A percentile compares a stretch with the other conserved stretches of the same genome.
These are phyloP conservation scores for Actinernus sp. DNA, from an alignment of 92 coral and sea anemone species.

Conservation along the genomic window DNA sequence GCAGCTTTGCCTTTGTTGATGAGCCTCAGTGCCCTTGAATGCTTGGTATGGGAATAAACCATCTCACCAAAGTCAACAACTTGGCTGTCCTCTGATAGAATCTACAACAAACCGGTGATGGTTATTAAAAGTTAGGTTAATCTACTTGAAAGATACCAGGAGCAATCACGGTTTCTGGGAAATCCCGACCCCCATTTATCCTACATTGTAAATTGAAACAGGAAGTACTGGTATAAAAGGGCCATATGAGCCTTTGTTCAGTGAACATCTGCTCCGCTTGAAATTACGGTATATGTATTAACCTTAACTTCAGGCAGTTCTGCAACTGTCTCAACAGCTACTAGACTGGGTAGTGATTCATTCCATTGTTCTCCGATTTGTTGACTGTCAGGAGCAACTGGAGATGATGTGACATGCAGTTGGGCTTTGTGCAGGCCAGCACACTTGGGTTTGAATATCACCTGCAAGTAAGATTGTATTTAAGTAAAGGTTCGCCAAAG, in stretches of 20 bases:
- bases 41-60: slow-evolving; percentile 74
- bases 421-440: slow-evolving; percentile 90
- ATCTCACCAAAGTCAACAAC: slow-evolving; percentile 94
- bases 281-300: no score
- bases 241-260: no score
- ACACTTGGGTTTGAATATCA: slow-evolving; percentile 76
- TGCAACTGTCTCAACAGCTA: slow-evolving; percentile 78
- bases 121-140: background rate
- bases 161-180: no score
- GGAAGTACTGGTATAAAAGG: no score
- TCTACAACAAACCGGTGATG: slow-evolving; percentile 41
- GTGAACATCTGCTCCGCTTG: no score
- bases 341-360: slow-evolving; percentile 70
- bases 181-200: no score
- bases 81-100: slow-evolving; percentile 86
- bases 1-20: slow-evolving; percentile 91
- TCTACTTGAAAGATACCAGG: background rate
- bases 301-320: slow-evolving; percentile 96
- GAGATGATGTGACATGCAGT: slow-evolving; percentile 84
- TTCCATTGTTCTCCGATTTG: slow-evolving; percentile 32
- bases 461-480: no score
- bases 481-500: no score
- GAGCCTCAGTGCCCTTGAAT: slow-evolving; percentile 81
- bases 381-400: slow-evolving; percentile 79
- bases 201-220: no score